Evolutionary conservation across 2,888 invertebrate species (phyloP).

Genomic region (Drosophila peninsularis): DNA sequence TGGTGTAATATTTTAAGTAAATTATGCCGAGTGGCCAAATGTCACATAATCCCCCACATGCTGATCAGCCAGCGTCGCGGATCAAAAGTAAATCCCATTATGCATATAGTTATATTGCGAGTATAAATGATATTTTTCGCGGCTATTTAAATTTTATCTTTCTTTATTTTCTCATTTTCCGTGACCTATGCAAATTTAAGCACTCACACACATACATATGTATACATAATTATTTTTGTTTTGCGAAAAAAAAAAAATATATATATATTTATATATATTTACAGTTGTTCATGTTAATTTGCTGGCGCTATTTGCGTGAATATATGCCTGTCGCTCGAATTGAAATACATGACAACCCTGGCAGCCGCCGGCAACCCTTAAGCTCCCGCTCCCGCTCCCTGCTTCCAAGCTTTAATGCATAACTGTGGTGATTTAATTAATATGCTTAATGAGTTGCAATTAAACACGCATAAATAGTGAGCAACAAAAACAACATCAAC

Average conservation of each 20-base stretch:
- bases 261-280: constrained; percentile 10
- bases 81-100: constrained; percentile 50
- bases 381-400: not conserved
- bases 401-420: constrained; percentile 59
- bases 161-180: constrained; percentile 4
- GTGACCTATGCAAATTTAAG: constrained; percentile 36
- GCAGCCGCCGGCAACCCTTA: not conserved
- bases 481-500: constrained; percentile 32
- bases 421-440: constrained; percentile 79
- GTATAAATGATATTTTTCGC: constrained; percentile 53
- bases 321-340: constrained; percentile 37
- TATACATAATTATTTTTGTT: constrained; percentile 18
- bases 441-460: constrained; percentile 80
- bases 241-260: not conserved
- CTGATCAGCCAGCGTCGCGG: constrained; percentile 8
- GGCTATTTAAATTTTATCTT: constrained; percentile 23
- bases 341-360: constrained; percentile 40
- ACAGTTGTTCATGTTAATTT: constrained; percentile 61
- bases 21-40: constrained; percentile 43
- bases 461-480: constrained; percentile 65
- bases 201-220: not conserved
- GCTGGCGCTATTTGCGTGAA: constrained; percentile 40
- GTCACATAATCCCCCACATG: constrained; percentile 30
- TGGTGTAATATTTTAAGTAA: constrained; percentile 62
- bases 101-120: constrained; percentile 34